These are phyloP conservation scores for Drosophila flavopinicola DNA, from an alignment of 2,888 invertebrate species.

Conservation along the genomic window DNA sequence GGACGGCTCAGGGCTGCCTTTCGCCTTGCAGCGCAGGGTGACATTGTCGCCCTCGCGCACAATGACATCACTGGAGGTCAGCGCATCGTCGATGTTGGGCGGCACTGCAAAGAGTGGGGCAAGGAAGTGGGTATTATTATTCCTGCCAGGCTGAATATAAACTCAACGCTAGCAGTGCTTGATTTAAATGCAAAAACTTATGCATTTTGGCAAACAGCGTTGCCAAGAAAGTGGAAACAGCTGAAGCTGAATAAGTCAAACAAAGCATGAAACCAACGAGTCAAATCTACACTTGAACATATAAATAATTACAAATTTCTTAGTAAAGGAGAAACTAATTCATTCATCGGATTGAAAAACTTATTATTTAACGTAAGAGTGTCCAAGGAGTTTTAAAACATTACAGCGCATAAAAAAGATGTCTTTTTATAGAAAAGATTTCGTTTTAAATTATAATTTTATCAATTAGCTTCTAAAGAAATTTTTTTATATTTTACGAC, in stretches of 20 bases:
- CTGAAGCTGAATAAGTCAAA: constrained; percentile 1
- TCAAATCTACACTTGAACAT: constrained; percentile 15
- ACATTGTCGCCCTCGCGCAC: constrained; percentile 95
- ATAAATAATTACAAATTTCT: neutral
- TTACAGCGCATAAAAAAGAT: too few species aligned
- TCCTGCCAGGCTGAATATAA: constrained; percentile 50
- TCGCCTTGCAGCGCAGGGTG: constrained; percentile 94
- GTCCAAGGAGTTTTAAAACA: too few species aligned
- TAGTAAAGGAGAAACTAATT: too few species aligned
- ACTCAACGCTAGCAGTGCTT: constrained; percentile 41
- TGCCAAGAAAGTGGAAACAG: constrained; percentile 54
- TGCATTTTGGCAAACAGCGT: constrained; percentile 52
- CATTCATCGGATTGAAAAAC: too few species aligned
- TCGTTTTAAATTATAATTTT: too few species aligned
- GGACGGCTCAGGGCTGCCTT: constrained; percentile 94
- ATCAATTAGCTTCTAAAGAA: too few species aligned
- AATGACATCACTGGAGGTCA: constrained; percentile 95
- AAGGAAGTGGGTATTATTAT: constrained; percentile 59
- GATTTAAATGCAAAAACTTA: constrained; percentile 71
- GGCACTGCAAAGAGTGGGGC: constrained; percentile 88
- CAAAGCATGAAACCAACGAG: constrained; percentile 11
- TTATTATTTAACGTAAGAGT: too few species aligned
- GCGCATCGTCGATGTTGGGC: constrained; percentile 95
- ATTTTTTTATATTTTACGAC: too few species aligned
- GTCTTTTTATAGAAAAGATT: too few species aligned